Evolutionary conservation across 2,797 vertebrate genomes (phyloP).

Genomic region (Propithecus deckenii): DNA sequence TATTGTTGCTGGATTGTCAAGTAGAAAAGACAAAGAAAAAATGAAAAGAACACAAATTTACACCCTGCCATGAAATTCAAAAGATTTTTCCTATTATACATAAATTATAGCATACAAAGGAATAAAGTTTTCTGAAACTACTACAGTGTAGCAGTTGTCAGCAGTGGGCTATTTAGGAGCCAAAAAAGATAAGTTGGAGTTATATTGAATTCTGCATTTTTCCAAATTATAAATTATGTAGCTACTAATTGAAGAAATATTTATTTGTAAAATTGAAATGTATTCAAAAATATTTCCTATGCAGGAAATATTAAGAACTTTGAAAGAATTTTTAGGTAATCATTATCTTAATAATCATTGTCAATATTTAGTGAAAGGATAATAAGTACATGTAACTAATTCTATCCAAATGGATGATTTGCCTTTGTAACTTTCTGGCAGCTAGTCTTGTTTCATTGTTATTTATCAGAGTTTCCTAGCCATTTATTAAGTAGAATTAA

Average conservation of each 20-base stretch:
- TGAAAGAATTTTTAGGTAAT: neutral
- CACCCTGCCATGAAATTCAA: neutral
- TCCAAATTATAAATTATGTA: constrained; percentile 5
- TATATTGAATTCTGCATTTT: neutral
- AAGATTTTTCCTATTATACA: neutral
- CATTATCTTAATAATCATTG: neutral
- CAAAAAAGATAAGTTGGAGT: neutral
- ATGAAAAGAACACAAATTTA: constrained; percentile 11
- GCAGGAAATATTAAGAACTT: neutral
- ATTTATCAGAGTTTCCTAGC: neutral
- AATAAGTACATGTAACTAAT: neutral
- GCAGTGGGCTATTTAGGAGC: neutral
- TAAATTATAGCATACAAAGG: neutral
- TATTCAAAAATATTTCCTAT: neutral
- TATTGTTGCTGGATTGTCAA: neutral
- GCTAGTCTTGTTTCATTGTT: neutral
- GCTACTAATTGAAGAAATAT: neutral
- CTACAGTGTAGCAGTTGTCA: neutral
- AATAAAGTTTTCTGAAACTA: neutral
- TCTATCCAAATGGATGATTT: neutral
- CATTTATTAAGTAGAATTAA: neutral
- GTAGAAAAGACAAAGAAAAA: neutral
- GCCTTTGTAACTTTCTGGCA: neutral
- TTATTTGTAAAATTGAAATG: neutral
- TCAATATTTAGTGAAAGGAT: neutral